Conservation (phyloP, 2,113 vertebrate genomes). For the Malurus alboscapulatus region DNA sequence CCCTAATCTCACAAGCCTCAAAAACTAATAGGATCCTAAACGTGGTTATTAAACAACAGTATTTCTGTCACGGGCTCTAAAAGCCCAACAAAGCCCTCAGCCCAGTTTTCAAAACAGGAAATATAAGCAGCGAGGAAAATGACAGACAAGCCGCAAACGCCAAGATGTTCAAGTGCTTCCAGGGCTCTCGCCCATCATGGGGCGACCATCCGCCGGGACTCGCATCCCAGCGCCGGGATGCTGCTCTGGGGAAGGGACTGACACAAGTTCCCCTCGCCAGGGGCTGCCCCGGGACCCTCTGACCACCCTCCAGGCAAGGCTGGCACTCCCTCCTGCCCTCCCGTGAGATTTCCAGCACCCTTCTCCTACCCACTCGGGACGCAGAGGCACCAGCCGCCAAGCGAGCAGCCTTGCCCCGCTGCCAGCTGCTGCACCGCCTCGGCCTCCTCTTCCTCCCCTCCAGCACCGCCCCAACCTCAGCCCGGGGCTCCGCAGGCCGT, state of each 20-base stretch:
- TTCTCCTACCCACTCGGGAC: background rate
- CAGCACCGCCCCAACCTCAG: conserved; percentile 39
- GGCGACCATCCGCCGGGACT: background rate
- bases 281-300: background rate
- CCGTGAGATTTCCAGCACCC: background rate
- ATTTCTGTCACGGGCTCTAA: background rate
- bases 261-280: background rate
- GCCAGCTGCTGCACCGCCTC: conserved; percentile 17
- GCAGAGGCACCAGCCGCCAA: background rate
- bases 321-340: background rate
- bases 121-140: conserved; percentile 10
- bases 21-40: background rate
- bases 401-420: background rate
- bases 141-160: background rate
- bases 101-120: conserved; percentile 32
- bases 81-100: background rate
- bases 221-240: background rate
- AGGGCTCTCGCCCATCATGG: background rate
- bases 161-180: background rate
- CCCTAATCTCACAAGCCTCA: background rate
- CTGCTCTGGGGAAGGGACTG: background rate
- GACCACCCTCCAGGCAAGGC: background rate
- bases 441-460: background rate
- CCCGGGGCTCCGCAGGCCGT: conserved; percentile 45
- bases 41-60: background rate